Conservation (phyloP, 1,140 invertebrate genomes). For the Tetramorium alpestre region DNA sequence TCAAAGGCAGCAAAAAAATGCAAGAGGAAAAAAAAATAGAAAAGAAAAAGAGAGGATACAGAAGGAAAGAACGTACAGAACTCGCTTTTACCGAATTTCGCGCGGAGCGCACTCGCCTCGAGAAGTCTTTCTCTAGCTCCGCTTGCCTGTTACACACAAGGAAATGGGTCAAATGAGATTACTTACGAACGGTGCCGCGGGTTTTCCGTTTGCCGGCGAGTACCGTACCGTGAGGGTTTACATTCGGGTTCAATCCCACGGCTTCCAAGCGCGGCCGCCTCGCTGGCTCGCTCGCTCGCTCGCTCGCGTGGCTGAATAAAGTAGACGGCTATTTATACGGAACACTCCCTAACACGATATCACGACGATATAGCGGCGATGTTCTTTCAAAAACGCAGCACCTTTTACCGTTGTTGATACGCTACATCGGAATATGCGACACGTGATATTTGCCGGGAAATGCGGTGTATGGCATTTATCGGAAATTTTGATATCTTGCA, state of each 20-base stretch:
- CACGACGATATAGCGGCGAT: neutral
- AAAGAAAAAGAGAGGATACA: neutral
- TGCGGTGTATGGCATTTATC: neutral
- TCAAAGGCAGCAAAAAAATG: conserved; percentile 5
- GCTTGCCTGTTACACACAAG: conserved; percentile 66
- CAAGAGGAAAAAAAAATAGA: too few relatives aligned
- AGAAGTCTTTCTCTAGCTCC: conserved; percentile 64
- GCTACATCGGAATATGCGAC: neutral
- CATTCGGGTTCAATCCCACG: conserved; percentile 48
- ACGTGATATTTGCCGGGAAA: neutral
- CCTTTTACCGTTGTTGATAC: conserved; percentile 3
- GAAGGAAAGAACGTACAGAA: conserved; percentile 8
- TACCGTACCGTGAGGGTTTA: conserved; percentile 36
- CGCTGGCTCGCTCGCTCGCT: neutral
- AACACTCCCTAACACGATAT: conserved; percentile 49
- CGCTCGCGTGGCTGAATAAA: conserved; percentile 45
- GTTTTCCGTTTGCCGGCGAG: conserved; percentile 51
- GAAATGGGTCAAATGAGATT: conserved; percentile 67
- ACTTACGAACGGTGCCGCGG: conserved; percentile 54
- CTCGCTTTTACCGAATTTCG: conserved; percentile 49
- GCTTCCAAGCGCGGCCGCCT: conserved; percentile 3
- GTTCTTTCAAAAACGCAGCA: conserved; percentile 37
- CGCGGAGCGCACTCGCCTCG: conserved; percentile 5
- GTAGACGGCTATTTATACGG: conserved; percentile 60
- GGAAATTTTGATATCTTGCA: neutral